Percentiles rank a stretch among this genome's conserved stretches.
phyloP scores from a whole-genome alignment of 2,797 vertebrate genomes.

The Myotis vivesi region DNA sequence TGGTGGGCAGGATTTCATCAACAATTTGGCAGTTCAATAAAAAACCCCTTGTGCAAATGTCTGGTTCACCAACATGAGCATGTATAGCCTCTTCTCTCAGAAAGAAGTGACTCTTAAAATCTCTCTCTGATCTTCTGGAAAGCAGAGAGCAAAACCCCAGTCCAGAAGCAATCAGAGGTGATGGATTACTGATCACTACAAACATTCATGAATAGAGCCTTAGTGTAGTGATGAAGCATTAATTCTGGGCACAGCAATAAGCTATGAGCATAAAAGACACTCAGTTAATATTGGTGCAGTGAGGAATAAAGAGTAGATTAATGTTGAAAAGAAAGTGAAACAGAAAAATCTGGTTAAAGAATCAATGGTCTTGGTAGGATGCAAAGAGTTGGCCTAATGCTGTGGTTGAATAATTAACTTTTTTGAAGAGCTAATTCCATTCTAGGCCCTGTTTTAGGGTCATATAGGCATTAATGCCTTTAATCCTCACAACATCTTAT shows the following conservation, averaged over 20 bases:
- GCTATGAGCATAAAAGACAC: neutral
- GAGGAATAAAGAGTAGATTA: neutral
- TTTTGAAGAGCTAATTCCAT: neutral
- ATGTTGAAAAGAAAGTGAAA: neutral
- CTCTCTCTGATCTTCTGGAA: neutral
- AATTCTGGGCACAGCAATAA: neutral
- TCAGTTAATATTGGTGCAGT: neutral
- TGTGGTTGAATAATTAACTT: neutral
- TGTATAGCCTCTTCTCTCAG: neutral
- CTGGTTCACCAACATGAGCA: neutral
- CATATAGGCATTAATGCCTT: neutral
- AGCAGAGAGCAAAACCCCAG: neutral
- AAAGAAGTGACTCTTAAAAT: neutral
- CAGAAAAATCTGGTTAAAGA: neutral
- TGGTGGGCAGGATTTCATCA: neutral
- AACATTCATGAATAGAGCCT: neutral
- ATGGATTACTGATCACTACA: neutral
- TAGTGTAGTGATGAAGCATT: neutral
- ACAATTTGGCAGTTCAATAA: neutral
- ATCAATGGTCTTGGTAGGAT: neutral
- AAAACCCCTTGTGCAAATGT: neutral
- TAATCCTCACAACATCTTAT: neutral
- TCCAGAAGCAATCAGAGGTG: neutral
- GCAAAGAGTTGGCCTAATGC: neutral
- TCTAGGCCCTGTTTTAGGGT: neutral